phyloP scores from a whole-genome alignment of 1,140 invertebrate genomes.

The Thalassaphorura encarpata region DNA sequence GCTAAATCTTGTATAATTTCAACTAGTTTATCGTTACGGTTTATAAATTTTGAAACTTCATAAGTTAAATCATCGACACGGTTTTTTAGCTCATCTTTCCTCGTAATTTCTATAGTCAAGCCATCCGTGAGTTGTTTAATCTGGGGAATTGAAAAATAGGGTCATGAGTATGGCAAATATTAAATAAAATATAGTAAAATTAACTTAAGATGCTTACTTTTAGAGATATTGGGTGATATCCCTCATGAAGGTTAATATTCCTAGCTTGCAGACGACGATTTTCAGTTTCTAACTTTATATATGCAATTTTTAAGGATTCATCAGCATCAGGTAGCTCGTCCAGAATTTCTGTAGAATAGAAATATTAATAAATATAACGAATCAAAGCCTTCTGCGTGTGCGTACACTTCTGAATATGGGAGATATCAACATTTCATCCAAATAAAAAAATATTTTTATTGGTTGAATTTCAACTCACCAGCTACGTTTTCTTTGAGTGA shows the following conservation, averaged over 20 bases:
- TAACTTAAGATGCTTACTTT: slow-evolving; percentile 45
- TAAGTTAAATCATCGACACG: slow-evolving; percentile 93
- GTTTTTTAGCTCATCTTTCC: slow-evolving; percentile 87
- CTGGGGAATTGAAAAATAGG: slow-evolving; percentile 38
- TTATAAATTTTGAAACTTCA: slow-evolving; percentile 77
- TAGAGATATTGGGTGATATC: slow-evolving; percentile 81
- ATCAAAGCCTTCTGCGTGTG: neutral
- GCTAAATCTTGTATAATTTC: slow-evolving; percentile 22
- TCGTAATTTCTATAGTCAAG: slow-evolving; percentile 80
- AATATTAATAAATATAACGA: slow-evolving; percentile 6
- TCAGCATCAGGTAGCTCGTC: slow-evolving; percentile 61
- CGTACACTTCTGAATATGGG: too few species aligned
- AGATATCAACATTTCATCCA: too few species aligned
- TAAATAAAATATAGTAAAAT: neutral
- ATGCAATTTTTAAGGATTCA: slow-evolving; percentile 67
- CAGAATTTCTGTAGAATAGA: slow-evolving; percentile 34
- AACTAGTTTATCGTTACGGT: slow-evolving; percentile 66
- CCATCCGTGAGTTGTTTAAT: slow-evolving; percentile 85
- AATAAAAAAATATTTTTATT: too few species aligned
- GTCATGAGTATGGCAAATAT: too few species aligned
- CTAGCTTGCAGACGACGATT: slow-evolving; percentile 84
- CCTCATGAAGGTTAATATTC: slow-evolving; percentile 85
- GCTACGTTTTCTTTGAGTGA: slow-evolving; percentile 73
- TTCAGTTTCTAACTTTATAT: slow-evolving; percentile 78
- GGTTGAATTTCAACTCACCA: too few species aligned